Evolutionary conservation across 2,797 vertebrate species (phyloP).

Genomic region (Poeciliopsis turneri): DNA sequence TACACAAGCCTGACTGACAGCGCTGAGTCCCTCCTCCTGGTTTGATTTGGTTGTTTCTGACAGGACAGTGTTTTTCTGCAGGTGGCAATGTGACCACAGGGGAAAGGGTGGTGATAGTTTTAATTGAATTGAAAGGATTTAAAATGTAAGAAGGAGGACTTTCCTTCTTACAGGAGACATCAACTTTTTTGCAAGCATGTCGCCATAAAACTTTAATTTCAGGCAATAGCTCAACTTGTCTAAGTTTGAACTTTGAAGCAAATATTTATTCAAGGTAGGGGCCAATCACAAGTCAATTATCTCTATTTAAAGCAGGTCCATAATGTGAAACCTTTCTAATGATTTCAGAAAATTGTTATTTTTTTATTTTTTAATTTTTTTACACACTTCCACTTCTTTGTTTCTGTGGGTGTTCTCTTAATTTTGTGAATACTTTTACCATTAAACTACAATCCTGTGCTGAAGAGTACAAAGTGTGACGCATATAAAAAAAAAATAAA

Average conservation of each 20-base stretch:
- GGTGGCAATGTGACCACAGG: not conserved
- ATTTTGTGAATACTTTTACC: not conserved
- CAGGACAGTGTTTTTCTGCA: not conserved
- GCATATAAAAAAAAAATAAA: not conserved
- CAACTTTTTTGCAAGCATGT: not conserved
- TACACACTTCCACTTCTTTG: not conserved
- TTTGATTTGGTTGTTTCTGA: no score
- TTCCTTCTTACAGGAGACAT: not conserved
- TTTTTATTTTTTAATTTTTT: not conserved
- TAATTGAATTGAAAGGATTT: not conserved
- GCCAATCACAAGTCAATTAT: not conserved
- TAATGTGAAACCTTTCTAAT: not conserved
- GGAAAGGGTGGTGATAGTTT: not conserved
- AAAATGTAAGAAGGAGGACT: not conserved
- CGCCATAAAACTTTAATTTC: not conserved
- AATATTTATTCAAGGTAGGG: not conserved
- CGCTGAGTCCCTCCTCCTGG: not conserved
- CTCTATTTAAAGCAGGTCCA: not conserved
- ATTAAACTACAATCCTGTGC: not conserved
- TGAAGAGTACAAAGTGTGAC: not conserved
- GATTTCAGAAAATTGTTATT: not conserved
- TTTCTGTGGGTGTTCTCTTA: not conserved
- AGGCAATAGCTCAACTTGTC: not conserved
- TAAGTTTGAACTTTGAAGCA: not conserved
- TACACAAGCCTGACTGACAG: not conserved